Evolutionary conservation across 2,888 invertebrate species (phyloP).

Genomic region (Lasius fuliginosus): DNA sequence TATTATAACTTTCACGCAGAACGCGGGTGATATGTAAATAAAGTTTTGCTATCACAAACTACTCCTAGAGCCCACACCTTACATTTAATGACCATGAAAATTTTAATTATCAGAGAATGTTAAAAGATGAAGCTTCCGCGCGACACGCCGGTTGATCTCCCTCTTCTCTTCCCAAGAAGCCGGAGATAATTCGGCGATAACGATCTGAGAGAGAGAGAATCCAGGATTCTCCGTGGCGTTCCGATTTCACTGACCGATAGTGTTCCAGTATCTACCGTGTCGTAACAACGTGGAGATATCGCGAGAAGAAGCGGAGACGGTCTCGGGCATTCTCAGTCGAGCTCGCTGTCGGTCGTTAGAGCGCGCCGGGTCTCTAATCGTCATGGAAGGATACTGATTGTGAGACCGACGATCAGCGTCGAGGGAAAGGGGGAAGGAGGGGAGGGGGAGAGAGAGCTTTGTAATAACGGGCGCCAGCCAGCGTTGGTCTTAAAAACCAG

Average conservation of each 20-base stretch:
- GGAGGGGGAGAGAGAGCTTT: slow-evolving; percentile 31
- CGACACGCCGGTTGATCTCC: neutral
- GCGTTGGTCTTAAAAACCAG: slow-evolving; percentile 60
- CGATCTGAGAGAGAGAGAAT: slow-evolving; percentile 18
- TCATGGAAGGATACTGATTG: slow-evolving; percentile 40
- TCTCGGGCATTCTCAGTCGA: slow-evolving; percentile 24
- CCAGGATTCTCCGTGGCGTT: slow-evolving; percentile 8
- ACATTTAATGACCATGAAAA: slow-evolving; percentile 13
- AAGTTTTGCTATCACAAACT: neutral
- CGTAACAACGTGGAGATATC: slow-evolving; percentile 30
- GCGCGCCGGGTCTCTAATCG: slow-evolving; percentile 52
- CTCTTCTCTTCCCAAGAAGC: slow-evolving; percentile 1
- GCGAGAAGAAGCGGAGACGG: neutral
- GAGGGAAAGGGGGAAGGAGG: neutral
- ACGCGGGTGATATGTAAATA: neutral
- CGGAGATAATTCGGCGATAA: slow-evolving; percentile 39
- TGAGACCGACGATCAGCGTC: neutral
- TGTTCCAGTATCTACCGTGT: slow-evolving; percentile 44
- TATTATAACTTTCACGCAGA: neutral
- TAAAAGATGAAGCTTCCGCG: slow-evolving; percentile 6
- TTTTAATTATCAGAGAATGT: neutral
- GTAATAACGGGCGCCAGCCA: slow-evolving; percentile 58
- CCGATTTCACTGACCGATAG: slow-evolving; percentile 47
- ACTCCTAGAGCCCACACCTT: neutral
- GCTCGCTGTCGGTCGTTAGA: slow-evolving; percentile 51